Evolutionary conservation across 2,888 invertebrate species (phyloP).

Genomic region (Dryobota labecula): DNA sequence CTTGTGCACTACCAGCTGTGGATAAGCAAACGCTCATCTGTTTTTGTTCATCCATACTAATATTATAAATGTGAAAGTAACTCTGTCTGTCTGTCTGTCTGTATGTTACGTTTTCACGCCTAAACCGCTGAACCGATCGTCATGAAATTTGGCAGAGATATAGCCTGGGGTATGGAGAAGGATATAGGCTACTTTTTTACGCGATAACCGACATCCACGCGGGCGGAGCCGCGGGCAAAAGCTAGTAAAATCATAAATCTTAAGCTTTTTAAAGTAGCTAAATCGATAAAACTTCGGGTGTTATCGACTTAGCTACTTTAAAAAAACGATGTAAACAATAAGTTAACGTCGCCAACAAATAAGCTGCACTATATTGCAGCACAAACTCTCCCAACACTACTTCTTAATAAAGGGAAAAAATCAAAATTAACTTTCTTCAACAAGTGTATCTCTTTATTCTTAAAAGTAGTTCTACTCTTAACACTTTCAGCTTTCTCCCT

Average conservation of each 20-base stretch:
- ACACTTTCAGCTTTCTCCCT: slow-evolving; percentile 44
- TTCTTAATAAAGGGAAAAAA: slow-evolving; percentile 23
- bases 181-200: too few relatives aligned
- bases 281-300: not conserved
- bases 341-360: not conserved
- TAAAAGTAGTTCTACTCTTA: slow-evolving; percentile 50
- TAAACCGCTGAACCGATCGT: too few relatives aligned
- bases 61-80: too few relatives aligned
- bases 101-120: too few relatives aligned
- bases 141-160: too few relatives aligned
- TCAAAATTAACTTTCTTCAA: slow-evolving; percentile 45
- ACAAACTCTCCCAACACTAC: not conserved
- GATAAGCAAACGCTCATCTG: not conserved
- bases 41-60: slow-evolving; percentile 1
- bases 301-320: too few relatives aligned
- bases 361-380: slow-evolving; percentile 3
- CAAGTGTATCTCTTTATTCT: slow-evolving; percentile 31
- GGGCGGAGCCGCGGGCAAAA: too few relatives aligned
- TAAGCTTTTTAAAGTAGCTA: not conserved
- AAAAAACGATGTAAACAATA: not conserved
- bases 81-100: too few relatives aligned
- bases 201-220: too few relatives aligned
- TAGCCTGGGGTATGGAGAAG: too few relatives aligned
- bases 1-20: not conserved
- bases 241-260: not conserved